Conservation (phyloP, 2,113 vertebrate genomes). For the Nothoprocta perdicaria region DNA sequence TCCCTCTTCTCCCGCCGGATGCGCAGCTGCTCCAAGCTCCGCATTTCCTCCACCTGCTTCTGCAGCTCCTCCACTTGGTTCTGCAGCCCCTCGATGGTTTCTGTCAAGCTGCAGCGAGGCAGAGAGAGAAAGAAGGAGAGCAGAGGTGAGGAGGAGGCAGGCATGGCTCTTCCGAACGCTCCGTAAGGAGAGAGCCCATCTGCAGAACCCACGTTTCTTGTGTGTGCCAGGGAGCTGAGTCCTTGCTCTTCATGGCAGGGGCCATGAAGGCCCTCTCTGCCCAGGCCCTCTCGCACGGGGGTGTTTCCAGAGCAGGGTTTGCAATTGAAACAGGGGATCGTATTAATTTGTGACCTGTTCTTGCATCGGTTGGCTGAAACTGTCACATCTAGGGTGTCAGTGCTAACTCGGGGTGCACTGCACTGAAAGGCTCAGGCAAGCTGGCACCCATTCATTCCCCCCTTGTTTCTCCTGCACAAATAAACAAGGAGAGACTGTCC, state of each 20-base stretch:
- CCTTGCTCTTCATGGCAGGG: neutral
- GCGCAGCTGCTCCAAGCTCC: conserved; percentile 89
- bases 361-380: neutral
- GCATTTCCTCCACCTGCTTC: conserved; percentile 89
- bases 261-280: neutral
- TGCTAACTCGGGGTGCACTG: neutral
- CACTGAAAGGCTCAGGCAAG: neutral
- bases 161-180: neutral
- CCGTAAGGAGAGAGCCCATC: neutral
- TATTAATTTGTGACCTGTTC: neutral
- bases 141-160: neutral
- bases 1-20: conserved; percentile 89
- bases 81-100: conserved; percentile 91
- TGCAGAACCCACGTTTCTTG: neutral
- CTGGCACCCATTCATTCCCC: neutral
- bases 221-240: neutral
- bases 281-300: neutral
- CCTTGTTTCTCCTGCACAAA: neutral
- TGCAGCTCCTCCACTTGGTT: conserved; percentile 92
- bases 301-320: neutral
- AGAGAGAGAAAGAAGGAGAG: neutral
- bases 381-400: neutral
- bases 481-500: neutral
- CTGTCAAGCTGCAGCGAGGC: conserved; percentile 82
- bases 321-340: neutral